Base-by-base conservation (phyloP, 2,888 invertebrate species). In the Papilio protenor region DNA sequence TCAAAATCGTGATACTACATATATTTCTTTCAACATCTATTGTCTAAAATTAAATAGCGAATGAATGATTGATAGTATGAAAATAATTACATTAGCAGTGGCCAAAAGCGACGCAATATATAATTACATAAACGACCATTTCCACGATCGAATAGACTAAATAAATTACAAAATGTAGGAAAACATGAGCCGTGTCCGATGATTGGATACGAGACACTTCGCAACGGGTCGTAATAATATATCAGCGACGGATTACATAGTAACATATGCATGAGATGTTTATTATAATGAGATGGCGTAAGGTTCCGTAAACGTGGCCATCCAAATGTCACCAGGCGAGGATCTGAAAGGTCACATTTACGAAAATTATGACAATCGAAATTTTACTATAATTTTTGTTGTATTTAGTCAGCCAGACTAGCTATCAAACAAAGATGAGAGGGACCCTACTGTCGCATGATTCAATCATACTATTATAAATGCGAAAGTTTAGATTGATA, bases 241-340 rank as follows among this genome's bases (percentile, higher is more conserved):
- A 49, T 64, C 33, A 23, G 52, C 11, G 49, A 47, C 52, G 61
- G 57, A 61, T 59, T 57, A 64, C 47, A 76, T 70, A 76, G 59
- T 76, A 70, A 72, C 64, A 21, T 73, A 73, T 73, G 55, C 45
- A 61, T 73, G n/a, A 55, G 10, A 74, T 73, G 49, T 59, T 74
- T 74, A 77, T 77, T 77, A 59, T 74, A 77, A 77, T 74, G 52
- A 70, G 77, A 77, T 74, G 77, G 74, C 70, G 77, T 61, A 77
- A 77, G 70, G 74, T 66, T 73, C 73, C 73, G 73, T n/a, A 45
- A 45, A 57, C 77, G 66, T 66, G 14, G 77, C 73, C 66, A 6
- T 59, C 70, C 69, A 77, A 77, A 77, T 77, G 77, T 74, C 77
- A 77, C 27, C 73, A 74, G 77, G 27, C 70, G 59, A 70, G 49